These are phyloP conservation scores for Paracentrotus lividus DNA, from an alignment of 53 echinoderm and acorn worm genomes.

Conservation along the genomic window DNA sequence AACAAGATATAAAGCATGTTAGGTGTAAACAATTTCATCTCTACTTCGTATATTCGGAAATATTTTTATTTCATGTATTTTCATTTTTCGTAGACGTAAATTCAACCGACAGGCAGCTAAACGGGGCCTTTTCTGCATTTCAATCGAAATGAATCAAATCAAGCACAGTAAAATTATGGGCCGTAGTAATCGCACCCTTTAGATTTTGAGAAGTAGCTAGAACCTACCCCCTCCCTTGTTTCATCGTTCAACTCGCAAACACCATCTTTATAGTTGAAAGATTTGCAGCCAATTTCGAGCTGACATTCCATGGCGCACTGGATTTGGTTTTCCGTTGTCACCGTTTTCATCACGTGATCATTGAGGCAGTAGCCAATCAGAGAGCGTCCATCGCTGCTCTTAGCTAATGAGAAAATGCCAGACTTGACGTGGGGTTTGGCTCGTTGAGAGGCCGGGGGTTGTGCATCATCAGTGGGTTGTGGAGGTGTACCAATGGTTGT, in stretches of 20 bases:
- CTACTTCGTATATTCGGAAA: no score
- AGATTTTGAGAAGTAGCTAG: background rate
- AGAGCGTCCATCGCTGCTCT: background rate
- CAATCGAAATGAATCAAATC: background rate
- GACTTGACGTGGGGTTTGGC: background rate
- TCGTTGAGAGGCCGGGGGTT: background rate
- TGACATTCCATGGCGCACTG: background rate
- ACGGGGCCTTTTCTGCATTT: no score
- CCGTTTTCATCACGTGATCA: slow-evolving; percentile 8
- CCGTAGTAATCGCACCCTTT: background rate
- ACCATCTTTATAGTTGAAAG: background rate
- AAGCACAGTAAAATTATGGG: background rate
- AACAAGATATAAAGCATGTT: no score
- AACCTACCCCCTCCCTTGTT: background rate
- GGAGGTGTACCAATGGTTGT: background rate
- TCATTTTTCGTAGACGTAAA: no score
- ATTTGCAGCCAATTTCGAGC: background rate
- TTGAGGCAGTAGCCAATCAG: slow-evolving; percentile 30
- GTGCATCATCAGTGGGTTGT: background rate
- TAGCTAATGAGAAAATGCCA: background rate
- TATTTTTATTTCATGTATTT: no score
- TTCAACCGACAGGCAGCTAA: no score
- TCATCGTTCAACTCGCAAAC: background rate
- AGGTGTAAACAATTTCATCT: no score
- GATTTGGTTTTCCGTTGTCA: background rate